Percentiles rank a stretch among this genome's conserved stretches.
These are phyloP conservation scores for Neotoma lepida DNA, from an alignment of 2,113 vertebrate species.

Conservation along the genomic window DNA sequence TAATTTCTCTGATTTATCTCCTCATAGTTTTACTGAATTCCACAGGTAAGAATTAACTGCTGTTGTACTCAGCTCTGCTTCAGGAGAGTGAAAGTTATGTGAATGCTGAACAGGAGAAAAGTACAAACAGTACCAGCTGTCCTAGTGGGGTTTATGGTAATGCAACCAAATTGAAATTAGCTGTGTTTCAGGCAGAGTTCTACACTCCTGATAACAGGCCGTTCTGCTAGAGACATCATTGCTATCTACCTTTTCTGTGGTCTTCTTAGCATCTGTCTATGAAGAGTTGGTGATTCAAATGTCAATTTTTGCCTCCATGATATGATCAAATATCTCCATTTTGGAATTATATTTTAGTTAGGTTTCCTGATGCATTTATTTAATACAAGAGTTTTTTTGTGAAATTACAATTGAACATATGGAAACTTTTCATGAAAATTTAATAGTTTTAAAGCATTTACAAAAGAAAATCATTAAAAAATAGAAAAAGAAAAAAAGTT, in stretches of 20 bases:
- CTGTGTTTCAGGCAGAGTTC: background rate
- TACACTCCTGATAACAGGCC: background rate
- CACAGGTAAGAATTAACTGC: background rate
- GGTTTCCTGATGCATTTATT: background rate
- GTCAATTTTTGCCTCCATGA: background rate
- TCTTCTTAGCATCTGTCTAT: background rate
- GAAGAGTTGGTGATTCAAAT: background rate
- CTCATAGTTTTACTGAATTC: background rate
- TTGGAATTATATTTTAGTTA: background rate
- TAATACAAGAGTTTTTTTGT: background rate
- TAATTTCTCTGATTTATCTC: background rate
- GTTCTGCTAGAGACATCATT: background rate
- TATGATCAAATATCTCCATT: background rate
- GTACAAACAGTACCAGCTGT: conserved; percentile 51
- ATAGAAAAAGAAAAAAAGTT: background rate
- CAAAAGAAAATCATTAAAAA: background rate
- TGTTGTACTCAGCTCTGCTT: background rate
- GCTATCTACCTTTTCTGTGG: background rate
- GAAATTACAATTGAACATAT: background rate
- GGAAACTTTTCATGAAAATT: background rate
- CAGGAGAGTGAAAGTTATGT: conserved; percentile 1
- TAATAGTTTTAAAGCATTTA: background rate
- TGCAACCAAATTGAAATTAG: conserved; percentile 41
- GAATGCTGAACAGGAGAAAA: conserved; percentile 28
- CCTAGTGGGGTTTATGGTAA: background rate